Evolutionary conservation across 2,113 vertebrate genomes (phyloP).

Genomic region (Peromyscus maniculatus): DNA sequence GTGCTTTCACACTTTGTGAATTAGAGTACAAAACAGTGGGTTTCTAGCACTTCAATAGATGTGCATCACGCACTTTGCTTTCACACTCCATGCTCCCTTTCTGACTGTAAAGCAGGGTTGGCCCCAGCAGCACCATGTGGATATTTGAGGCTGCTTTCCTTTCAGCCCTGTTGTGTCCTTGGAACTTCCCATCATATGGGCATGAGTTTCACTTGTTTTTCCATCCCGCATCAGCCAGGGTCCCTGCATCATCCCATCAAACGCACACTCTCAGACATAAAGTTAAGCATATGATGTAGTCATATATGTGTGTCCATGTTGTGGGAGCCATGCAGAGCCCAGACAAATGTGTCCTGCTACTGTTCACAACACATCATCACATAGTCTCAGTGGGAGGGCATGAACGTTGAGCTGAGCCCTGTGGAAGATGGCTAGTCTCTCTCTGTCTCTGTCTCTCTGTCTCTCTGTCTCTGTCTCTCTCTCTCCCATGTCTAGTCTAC

Average conservation of each 20-base stretch:
- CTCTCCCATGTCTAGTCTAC: background rate
- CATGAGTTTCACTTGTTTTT: background rate
- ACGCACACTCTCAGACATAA: background rate
- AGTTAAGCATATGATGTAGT: background rate
- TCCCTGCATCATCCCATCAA: background rate
- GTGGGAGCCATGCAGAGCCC: background rate
- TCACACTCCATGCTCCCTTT: background rate
- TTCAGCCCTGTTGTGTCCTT: background rate
- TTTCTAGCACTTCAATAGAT: no score
- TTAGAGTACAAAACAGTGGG: background rate
- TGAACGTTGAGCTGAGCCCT: background rate
- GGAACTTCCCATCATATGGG: background rate
- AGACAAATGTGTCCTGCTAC: background rate
- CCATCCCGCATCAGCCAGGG: background rate
- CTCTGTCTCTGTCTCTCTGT: background rate
- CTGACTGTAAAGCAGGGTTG: background rate
- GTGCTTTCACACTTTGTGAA: background rate
- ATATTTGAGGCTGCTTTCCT: background rate
- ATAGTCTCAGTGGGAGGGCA: no score
- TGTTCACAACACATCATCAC: background rate
- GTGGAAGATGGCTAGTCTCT: background rate
- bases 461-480: background rate
- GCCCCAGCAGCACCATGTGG: background rate
- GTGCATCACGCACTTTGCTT: background rate
- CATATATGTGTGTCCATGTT: background rate